Evolutionary conservation across 2,113 vertebrate species (phyloP), one percentile per base, ranked within the genome.

Genomic region (Pithys albifrons): DNA sequence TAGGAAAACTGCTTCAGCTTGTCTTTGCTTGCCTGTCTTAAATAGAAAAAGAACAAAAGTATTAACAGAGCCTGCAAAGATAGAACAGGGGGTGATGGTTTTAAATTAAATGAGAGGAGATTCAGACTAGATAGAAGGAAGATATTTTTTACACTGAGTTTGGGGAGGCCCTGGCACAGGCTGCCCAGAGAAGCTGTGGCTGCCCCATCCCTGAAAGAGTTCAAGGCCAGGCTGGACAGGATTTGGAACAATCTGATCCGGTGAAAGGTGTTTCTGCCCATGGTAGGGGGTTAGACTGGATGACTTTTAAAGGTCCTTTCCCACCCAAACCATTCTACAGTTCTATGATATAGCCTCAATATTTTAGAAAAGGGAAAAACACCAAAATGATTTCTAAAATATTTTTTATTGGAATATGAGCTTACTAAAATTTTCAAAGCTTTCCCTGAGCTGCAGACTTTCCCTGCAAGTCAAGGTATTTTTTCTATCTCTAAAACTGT

Each of bases 91-190:
- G 15, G 2, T 28, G 7, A 39, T 14, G 5, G 19, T 3, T 78
- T 74, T 59, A 66, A 86, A 46, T 18, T 20, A 33, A 15, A 91
- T 18, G 7, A 64, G 7, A 9, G 3, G 1, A 41, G 45, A 76
- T 48, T 65, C 29, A 76, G 14, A 7, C 6, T 15, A 23, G 17
- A 5, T 4, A 23, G 3, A 51, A 78, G 9, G n/a, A 70, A 81
- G 14, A 23, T 1, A 27, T 8, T 1, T 13, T 75, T 85, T 62
- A 23, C 1, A 0, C 0, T 54, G 18, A 69, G 16, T 7, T 1
- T 31, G n/a, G 23, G 55, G 10, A 73, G 4, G 1, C 4, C 2
- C 35, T 29, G 51, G 25, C 51, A 52, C 14, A 52, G 51, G 51
- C 15, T 52, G 51, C 20, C 20, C 35, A 39, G 74, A 33, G 57